Conservation (phyloP, 2,113 vertebrate species). For the Siphamia tubifer region DNA sequence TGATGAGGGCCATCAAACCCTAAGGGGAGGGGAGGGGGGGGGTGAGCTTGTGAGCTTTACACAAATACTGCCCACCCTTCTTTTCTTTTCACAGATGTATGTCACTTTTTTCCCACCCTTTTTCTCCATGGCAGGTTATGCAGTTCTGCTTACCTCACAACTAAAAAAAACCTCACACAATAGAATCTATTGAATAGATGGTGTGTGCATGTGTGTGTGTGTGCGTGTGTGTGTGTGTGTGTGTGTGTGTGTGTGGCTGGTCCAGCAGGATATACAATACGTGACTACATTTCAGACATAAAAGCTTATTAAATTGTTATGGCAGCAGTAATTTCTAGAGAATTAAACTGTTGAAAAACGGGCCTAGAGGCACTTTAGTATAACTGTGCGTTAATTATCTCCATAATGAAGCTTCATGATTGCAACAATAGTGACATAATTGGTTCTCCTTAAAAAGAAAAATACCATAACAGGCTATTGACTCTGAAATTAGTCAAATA, state of each 20-base stretch:
- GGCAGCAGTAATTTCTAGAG: not conserved
- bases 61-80: not conserved
- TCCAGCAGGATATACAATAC: not conserved
- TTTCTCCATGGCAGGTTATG: not conserved
- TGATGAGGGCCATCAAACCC: slow-evolving; percentile 2
- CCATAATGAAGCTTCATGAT: slow-evolving; percentile 27
- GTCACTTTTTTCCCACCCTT: slow-evolving; percentile 18
- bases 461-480: not conserved
- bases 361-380: slow-evolving; percentile 6
- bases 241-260: slow-evolving; percentile 4
- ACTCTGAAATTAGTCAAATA: no score
- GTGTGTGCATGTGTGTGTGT: no score
- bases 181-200: no score
- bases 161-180: not conserved
- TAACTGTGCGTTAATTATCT: not conserved
- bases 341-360: not conserved
- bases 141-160: not conserved
- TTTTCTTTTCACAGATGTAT: slow-evolving; percentile 52
- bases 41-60: not conserved
- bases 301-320: not conserved
- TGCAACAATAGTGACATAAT: slow-evolving; percentile 17
- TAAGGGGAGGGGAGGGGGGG: not conserved
- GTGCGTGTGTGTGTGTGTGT: not conserved
- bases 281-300: not conserved
- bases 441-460: slow-evolving; percentile 5